These are phyloP conservation scores for Vesta saturnalis DNA, from an alignment of 2,888 invertebrate species.

Conservation along the genomic window DNA sequence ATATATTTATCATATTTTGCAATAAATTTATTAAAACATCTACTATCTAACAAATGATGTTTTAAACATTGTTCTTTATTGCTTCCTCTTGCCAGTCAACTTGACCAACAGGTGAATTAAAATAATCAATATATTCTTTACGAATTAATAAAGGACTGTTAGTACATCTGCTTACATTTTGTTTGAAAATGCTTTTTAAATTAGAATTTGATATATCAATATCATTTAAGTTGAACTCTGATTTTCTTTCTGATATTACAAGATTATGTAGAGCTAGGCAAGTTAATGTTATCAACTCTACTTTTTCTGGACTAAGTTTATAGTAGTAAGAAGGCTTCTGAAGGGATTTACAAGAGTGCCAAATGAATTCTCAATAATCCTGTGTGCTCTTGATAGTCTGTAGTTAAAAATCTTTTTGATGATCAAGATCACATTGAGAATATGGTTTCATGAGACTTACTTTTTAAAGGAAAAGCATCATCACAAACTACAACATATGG, in stretches of 20 bases:
- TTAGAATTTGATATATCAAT: background rate
- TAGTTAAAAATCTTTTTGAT: constrained; percentile 50
- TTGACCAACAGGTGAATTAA: background rate
- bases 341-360: constrained; percentile 37
- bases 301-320: constrained; percentile 31
- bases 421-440: constrained; percentile 42
- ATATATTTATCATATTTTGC: too few relatives aligned
- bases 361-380: constrained; percentile 37
- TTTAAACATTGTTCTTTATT: constrained; percentile 1
- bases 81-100: background rate
- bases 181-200: background rate
- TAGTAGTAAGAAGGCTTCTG: constrained; percentile 33
- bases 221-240: background rate
- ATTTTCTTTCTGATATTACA: background rate
- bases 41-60: too few relatives aligned
- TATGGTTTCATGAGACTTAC: constrained; percentile 45
- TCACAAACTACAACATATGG: constrained; percentile 41
- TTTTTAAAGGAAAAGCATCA: constrained; percentile 45
- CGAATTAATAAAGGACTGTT: background rate
- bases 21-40: too few relatives aligned
- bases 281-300: constrained; percentile 28
- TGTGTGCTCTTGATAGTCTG: constrained; percentile 40
- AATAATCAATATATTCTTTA: background rate
- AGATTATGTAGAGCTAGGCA: constrained; percentile 37
- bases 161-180: constrained; percentile 3